Evolutionary conservation across 1,140 invertebrate species (phyloP), one percentile per base, ranked within the genome.

Genomic region (Heliconius congener): DNA sequence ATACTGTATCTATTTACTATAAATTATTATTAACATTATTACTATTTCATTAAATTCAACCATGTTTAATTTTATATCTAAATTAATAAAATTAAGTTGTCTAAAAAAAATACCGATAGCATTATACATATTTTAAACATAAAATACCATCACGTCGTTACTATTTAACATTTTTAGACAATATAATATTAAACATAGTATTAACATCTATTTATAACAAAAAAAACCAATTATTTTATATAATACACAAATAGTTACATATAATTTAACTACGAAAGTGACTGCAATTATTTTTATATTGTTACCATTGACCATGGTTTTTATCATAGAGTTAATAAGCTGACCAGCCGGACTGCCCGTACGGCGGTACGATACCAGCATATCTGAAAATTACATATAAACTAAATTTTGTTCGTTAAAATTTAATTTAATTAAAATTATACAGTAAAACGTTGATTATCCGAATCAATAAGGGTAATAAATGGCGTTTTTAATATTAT

Each of bases 251-350:
- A 71, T 2, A 71, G 8, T 39, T 18, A 71, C 9, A 71, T 34
- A 19, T 34, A 39, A 71, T 8, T 37, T 13, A 66, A 37, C 71
- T 71, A 37, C 55, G 71, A 76, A 83, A 88, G 84, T 85, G 87
- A 85, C 86, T 84, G 88, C 87, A 88, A 71, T 71, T 71, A 57
- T 18, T n/a, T 27, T 57, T 57, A 57, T 27, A 66, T 9, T 13
- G 82, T 93, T 94, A 94, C 92, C 92, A 84, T 86, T 81, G 82
- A 91, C 78, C 85, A 93, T 86, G 60, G 74, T 84, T 79, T 86
- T 90, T 85, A 94, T 80, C 81, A 90, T 81, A 85, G 71, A 79
- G 83, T 88, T 88, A 77, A 93, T 76, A 52, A 92, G 86, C 74
- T 91, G 86, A 77, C 87, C 85, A 60, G 89, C 86, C 13, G 90